Evolutionary conservation across 2,797 vertebrate species (phyloP).

Genomic region (Acipenser oxyrinchus): DNA sequence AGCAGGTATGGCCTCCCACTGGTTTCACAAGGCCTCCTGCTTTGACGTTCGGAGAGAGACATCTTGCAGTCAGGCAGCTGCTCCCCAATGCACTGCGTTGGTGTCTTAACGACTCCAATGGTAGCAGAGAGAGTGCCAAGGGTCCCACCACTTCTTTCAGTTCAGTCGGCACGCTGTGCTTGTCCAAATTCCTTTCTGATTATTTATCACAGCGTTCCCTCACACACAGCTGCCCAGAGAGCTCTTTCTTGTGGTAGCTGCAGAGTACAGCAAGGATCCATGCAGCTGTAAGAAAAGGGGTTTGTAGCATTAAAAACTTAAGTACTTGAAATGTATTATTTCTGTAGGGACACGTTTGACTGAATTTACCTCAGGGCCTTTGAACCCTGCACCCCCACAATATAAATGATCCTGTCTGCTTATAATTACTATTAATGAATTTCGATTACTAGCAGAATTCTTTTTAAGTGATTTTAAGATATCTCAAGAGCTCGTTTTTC

Average conservation of each 20-base stretch:
- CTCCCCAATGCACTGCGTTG: slow-evolving; percentile 23
- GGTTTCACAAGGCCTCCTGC: slow-evolving; percentile 29
- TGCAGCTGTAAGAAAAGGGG: not conserved
- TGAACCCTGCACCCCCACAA: too few species aligned
- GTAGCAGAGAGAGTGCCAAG: slow-evolving; percentile 28
- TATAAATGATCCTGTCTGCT: too few species aligned
- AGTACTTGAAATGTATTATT: too few species aligned
- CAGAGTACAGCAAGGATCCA: slow-evolving; percentile 5
- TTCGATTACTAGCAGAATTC: too few species aligned
- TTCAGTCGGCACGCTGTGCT: slow-evolving; percentile 7
- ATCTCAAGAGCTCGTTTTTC: too few species aligned
- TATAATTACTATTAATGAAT: too few species aligned
- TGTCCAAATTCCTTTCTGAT: not conserved
- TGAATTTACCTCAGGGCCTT: too few species aligned
- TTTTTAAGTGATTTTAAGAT: too few species aligned
- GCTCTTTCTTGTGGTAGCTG: slow-evolving; percentile 10
- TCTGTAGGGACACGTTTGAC: too few species aligned
- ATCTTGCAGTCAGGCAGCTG: slow-evolving; percentile 58
- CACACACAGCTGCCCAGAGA: slow-evolving; percentile 7
- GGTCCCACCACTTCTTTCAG: slow-evolving; percentile 24
- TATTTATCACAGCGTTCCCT: slow-evolving; percentile 4
- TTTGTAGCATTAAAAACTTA: too few species aligned
- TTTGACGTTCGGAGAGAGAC: slow-evolving; percentile 38
- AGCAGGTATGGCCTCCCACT: slow-evolving; percentile 16
- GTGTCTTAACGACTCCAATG: slow-evolving; percentile 1